Evolutionary conservation across 1,140 invertebrate species (phyloP), one percentile per base, ranked within the genome.

Genomic region (Drosophila leontia): DNA sequence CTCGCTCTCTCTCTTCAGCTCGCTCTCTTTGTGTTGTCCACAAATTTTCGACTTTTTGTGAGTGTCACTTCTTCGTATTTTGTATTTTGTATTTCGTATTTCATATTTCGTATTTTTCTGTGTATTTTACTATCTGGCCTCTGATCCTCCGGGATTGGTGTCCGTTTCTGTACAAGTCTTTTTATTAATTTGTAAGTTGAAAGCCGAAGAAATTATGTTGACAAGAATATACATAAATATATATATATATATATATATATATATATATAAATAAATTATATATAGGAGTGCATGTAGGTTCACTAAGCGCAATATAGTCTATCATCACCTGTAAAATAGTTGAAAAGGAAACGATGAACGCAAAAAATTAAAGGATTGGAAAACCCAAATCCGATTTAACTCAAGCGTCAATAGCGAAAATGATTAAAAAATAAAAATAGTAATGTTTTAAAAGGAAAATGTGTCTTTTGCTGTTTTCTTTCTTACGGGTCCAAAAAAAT

Each of bases 241-340:
- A 60, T 47, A 19, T 19, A 53, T 19, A 51, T 34, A 32, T n/a
- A 34, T 53, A 51, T 65, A 78, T 62, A 55, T 19, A n/a, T n/a
- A 23, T 23, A 29, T 29, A 29, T 29, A 6, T 65, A 80, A 67
- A 74, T 65, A 50, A 58, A 67, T 53, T 86, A 82, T 64, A 58
- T 68, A 65, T 79, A 83, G 80, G 45, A 70, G 51, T 70, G 63
- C 78, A 79, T 75, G 79, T 85, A 82, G 79, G 59, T 76, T 79
- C 70, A 79, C 74, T 72, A 87, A 78, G 83, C 83, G 83, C 83
- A 87, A 85, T 86, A 87, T 87, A 87, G 71, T 80, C 68, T 87
- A 87, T 77, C 51, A 3, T 55, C 70, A 80, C 59, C 45, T 87
- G 83, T 87, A 87, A 87, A 50, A 87, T 87, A 87, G 76, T 70